phyloP scores from a whole-genome alignment of 2,113 vertebrate species.

The Etheostoma cragini region DNA sequence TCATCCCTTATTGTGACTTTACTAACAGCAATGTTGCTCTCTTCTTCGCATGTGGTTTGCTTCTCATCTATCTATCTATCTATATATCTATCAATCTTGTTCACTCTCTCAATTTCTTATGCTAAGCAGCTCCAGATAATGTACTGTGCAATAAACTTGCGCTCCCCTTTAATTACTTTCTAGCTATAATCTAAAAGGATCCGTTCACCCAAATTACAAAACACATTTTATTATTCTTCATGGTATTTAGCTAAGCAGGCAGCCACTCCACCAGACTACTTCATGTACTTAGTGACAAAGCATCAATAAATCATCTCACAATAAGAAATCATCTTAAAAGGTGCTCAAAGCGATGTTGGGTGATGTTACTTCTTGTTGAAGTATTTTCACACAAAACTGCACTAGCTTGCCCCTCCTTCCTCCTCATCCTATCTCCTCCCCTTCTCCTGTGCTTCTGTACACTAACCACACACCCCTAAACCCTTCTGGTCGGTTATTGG shows the following conservation, averaged over 20 bases:
- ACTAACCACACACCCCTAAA: too few species aligned
- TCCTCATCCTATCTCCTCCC: too few species aligned
- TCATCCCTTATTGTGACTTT: constrained; percentile 10
- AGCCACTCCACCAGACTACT: too few species aligned
- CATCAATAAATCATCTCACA: background rate
- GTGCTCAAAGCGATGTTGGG: too few species aligned
- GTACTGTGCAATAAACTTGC: background rate
- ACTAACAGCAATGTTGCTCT: constrained; percentile 11
- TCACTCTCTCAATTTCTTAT: background rate
- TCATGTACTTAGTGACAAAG: too few species aligned
- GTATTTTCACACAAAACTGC: too few species aligned
- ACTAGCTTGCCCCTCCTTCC: too few species aligned
- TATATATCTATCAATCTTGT: background rate
- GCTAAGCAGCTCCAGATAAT: constrained; percentile 2
- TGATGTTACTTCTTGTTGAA: too few species aligned
- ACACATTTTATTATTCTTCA: background rate
- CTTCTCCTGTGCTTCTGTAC: too few species aligned
- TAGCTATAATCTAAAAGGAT: background rate
- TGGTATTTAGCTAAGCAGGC: background rate
- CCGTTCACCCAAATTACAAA: background rate
- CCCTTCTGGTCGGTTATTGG: too few species aligned
- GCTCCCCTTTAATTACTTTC: background rate
- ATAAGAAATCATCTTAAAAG: too few species aligned
- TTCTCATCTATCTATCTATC: background rate
- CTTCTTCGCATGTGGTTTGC: constrained; percentile 24